phyloP scores from a whole-genome alignment of 2,797 vertebrate genomes.

The Luscinia luscinia region DNA sequence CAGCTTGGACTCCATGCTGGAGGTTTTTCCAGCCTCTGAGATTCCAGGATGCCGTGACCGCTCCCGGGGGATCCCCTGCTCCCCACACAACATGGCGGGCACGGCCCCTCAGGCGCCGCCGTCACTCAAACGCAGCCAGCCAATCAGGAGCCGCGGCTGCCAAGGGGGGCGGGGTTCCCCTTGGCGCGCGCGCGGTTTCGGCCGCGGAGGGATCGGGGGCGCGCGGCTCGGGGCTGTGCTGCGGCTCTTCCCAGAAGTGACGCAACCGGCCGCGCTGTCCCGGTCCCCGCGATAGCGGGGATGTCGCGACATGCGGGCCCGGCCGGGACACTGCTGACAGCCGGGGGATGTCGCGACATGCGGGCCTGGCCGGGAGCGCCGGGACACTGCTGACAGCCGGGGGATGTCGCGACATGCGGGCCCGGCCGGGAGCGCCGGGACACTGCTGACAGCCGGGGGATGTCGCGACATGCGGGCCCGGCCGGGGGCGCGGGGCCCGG shows the following conservation, averaged over 20 bases:
- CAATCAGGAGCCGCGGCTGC: neutral
- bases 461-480: no score
- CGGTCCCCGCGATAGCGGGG: accelerated
- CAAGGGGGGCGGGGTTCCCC: neutral
- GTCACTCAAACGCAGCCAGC: neutral
- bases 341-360: no score
- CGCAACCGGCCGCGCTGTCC: accelerated
- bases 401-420: accelerated
- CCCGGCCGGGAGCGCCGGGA: accelerated
- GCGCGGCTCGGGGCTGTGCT: neutral
- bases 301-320: neutral
- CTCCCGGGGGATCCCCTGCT: accelerated
- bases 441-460: neutral
- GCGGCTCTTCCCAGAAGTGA: accelerated
- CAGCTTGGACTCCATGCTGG: accelerated
- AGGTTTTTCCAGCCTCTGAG: accelerated
- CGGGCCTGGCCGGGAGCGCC: no score
- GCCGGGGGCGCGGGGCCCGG: no score
- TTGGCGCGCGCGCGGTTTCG: accelerated
- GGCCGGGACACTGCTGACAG: neutral
- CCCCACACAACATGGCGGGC: neutral
- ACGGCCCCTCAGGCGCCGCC: neutral
- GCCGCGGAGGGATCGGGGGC: neutral
- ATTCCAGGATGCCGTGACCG: accelerated
- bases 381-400: no score